Evolutionary conservation across 2,888 invertebrate species (phyloP), one percentile per base, ranked within the genome.

Genomic region (Amphipyra tragopoginis): DNA sequence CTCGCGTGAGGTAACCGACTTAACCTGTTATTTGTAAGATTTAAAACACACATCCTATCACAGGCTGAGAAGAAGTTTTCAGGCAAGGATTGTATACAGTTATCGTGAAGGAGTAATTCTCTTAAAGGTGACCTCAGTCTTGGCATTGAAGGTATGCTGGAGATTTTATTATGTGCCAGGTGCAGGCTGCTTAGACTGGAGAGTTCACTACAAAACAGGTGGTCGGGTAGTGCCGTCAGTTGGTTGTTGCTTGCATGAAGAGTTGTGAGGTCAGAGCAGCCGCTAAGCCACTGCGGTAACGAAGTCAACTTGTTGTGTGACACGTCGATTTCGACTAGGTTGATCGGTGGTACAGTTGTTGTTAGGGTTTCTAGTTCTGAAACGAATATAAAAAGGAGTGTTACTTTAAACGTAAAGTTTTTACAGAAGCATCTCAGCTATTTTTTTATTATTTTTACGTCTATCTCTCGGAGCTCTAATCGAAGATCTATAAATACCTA

Each of bases 1-100:
- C 95, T 93, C 6, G 95, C 95, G 57, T 95, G 95, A 0, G 97
- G 97, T 72, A 98, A 88, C 55, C 96, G 96, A 72, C 95, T 96
- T 29, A 98, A 84, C 70, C 97, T 96, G 87, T 98, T 98, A 85
- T 97, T 97, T 2, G 98, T 97, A 40, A 97, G 93, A 90, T 98
- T 98, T 54, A 98, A 86, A 4, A 97, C 95, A 74, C 96, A 96
- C 71, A 98, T 91, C 70, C 95, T 93, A 56, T 95, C 94, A 70
- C 96, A 95, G 5, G 95, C 96, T 62, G 96, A 95, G 85, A 98
- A 98, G 83, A 98, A 97, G 82, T 97, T 97, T 66, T 96, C 96
- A 8, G 98, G 97, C 58, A 98, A 88, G 3, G 95, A 95, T 56
- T 97, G 96, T 75, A 98, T 94, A 74, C 96, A 96, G 87, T 98